Evolutionary conservation across 2,888 invertebrate species (phyloP), one percentile per base, ranked within the genome.

Genomic region (Nysson spinosus): DNA sequence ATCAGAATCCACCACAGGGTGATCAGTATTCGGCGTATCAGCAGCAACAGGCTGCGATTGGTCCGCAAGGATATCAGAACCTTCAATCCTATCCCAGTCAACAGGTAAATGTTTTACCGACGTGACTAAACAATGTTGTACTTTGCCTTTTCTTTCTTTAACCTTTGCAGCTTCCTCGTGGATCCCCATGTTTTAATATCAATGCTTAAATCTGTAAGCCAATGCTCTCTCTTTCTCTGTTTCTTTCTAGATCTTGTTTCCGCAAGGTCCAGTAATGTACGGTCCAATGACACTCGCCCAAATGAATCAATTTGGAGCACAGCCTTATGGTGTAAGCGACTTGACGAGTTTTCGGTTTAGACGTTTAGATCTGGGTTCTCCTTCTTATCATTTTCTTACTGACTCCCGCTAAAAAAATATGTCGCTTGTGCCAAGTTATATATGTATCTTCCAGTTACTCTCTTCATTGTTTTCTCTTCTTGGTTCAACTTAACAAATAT

Each of bases 321-420:
- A 83, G 69, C 71, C 75, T 72, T 80, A 79, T 73, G 73, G 78
- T 79, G 78, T 82, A 83, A 82, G 82, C 74, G 62, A 73, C 46
- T 66, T 65, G 50, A 61, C 44, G 60, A 69, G 24, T 61, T 50
- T 37, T 22, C 34, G 26, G 34, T 43, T 46, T 28, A 47, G 11
- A 19, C 37, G 20, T 44, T 20, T 43, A 54, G 24, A 24, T 26
- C 17, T 20, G 12, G 19, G 22, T 28, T 20, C n/a, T 28, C 44
- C 26, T 20, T 4, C 35, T n/a, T 5, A 40, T 9, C 12, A 9
- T 32, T 4, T 9, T 1, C 32, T 32, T 11, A 9, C 5, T 24
- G 24, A 24, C 9, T 5, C 24, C 5, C 24, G 24, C 24, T n/a
- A 24, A 24, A 9, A 5, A 24, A 24, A 24, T 24, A 24, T 24